Evolutionary conservation across 2,888 invertebrate species (phyloP), one percentile per base, ranked within the genome.

Genomic region (Pristionchus entomophagus): DNA sequence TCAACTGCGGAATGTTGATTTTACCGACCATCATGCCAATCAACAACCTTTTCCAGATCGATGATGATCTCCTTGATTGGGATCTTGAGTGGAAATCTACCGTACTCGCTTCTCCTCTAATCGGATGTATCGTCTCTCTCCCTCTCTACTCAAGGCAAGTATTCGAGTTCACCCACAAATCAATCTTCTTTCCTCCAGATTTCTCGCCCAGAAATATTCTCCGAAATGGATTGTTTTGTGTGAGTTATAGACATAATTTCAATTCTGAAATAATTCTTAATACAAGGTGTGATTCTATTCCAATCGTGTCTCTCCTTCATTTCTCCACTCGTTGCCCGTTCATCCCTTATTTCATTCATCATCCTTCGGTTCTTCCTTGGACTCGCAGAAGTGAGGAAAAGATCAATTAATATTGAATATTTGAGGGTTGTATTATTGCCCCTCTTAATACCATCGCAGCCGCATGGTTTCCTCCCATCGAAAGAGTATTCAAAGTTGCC

Each of bases 251-350:
- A 26, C 2, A n/a, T n/a, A n/a, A n/a, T n/a, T n/a, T n/a, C n/a
- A n/a, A n/a, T n/a, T n/a, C n/a, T n/a, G n/a, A n/a, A n/a, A n/a
- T n/a, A n/a, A n/a, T n/a, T n/a, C n/a, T n/a, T n/a, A n/a, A n/a
- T n/a, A n/a, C n/a, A n/a, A 82, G 82, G 26, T 22, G 56, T 82
- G 6, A 29, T 82, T 38, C 14, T 82, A 10, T 41, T 82, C 38
- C 56, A 82, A 59, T 82, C 82, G 3, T 19, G 56, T 19, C 82
- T 82, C 17, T 41, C 82, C n/a, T 26, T 59, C 41, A 10, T 82
- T 38, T 82, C 82, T 56, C 82, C 82, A 6, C n/a, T 82, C 82
- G 35, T 59, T 26, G 82, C 82, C 29, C 82, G 59, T 5, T 38
- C n/a, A 6, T 82, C 82, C 5, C 26, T 59, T 41, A 19, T 59